Percentiles rank a stretch among this genome's conserved stretches.
Evolutionary conservation across 2,113 vertebrate genomes (phyloP).

Genomic region (Canis aureus): DNA sequence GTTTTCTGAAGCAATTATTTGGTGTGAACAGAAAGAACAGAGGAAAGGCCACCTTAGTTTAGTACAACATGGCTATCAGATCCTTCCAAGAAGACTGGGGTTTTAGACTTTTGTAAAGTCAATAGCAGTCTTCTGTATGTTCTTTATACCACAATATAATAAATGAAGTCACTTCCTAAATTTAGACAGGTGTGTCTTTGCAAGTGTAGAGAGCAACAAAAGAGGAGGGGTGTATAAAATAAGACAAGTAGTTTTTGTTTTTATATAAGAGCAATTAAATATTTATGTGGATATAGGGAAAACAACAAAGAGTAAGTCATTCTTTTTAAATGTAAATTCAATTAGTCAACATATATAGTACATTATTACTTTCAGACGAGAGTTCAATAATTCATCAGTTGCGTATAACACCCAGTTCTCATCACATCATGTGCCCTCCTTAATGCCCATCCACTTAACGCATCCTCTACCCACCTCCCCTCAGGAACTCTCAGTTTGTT

Average conservation of each 20-base stretch:
- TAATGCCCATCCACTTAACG: no score
- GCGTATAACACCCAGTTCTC: no score
- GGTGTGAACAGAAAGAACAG: background rate
- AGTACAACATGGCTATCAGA: background rate
- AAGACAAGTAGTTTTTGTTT: background rate
- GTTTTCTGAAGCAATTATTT: background rate
- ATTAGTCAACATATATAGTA: no score
- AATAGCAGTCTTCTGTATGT: background rate
- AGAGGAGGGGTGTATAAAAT: background rate
- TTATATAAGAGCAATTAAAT: background rate
- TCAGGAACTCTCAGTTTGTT: no score
- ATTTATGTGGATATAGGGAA: background rate
- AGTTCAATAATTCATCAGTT: no score
- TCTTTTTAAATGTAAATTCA: no score
- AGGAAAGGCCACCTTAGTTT: background rate
- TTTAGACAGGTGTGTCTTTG: background rate
- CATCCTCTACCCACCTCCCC: no score
- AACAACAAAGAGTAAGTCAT: background rate
- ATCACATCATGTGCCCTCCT: no score
- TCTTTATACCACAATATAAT: background rate
- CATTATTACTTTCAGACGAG: no score
- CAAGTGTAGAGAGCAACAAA: background rate
- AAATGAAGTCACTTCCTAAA: background rate
- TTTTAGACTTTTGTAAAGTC: background rate
- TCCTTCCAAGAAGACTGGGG: background rate